Evolutionary conservation across 2,888 invertebrate species (phyloP).

Genomic region (Oscheius myriophilus): DNA sequence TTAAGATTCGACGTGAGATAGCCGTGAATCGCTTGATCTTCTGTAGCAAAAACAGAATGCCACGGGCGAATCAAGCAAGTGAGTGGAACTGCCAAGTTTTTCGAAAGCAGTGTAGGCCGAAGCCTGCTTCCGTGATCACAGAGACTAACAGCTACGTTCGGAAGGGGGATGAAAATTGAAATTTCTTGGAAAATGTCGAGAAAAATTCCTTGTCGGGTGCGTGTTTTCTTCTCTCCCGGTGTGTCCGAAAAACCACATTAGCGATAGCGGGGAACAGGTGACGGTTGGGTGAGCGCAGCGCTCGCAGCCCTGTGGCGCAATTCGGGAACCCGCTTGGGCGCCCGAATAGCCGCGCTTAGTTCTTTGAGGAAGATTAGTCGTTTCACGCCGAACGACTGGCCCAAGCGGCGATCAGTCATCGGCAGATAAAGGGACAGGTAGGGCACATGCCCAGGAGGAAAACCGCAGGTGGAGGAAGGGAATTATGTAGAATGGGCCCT

Average conservation of each 20-base stretch:
- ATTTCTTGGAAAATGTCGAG: neutral
- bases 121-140: neutral
- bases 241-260: constrained; percentile 7
- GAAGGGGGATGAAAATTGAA: neutral
- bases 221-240: too few relatives aligned
- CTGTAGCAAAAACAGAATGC: too few relatives aligned
- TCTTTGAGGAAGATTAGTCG: constrained; percentile 27
- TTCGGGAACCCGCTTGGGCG: constrained; percentile 24
- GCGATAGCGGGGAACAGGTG: constrained; percentile 23
- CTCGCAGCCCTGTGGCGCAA: constrained; percentile 21
- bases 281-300: constrained; percentile 18
- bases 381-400: constrained; percentile 9
- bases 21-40: too few relatives aligned
- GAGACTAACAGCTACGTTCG: neutral
- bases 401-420: neutral
- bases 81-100: neutral
- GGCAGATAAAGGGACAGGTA: too few relatives aligned
- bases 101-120: neutral
- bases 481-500: too few relatives aligned
- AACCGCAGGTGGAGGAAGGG: too few relatives aligned
- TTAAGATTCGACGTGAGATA: too few relatives aligned
- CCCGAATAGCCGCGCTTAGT: constrained; percentile 28
- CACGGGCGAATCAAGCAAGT: too few relatives aligned
- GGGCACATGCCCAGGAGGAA: too few relatives aligned
- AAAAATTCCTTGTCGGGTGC: too few relatives aligned